phyloP scores from a whole-genome alignment of 1,140 invertebrate species.

The Lasioglossum baleicum region DNA sequence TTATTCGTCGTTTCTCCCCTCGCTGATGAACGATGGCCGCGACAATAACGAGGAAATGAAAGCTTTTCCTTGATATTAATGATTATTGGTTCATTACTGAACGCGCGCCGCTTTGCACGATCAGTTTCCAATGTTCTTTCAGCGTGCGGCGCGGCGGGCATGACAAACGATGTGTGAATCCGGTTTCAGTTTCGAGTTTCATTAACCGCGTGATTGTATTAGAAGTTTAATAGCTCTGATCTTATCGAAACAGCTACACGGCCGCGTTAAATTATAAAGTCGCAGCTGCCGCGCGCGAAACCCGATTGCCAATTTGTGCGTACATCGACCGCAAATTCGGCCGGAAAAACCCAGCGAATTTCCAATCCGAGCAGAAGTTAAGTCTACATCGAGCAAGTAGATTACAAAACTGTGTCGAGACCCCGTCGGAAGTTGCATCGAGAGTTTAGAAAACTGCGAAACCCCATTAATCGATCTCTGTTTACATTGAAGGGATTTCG shows the following conservation, averaged over 20 bases:
- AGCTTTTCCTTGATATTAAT: neutral
- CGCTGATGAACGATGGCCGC: neutral
- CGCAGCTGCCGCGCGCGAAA: neutral
- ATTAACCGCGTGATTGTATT: neutral
- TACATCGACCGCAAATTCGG: too few relatives aligned
- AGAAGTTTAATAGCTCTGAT: neutral
- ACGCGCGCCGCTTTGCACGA: too few relatives aligned
- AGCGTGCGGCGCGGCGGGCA: neutral
- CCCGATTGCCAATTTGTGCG: too few relatives aligned
- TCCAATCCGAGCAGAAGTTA: too few relatives aligned
- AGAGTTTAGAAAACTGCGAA: neutral
- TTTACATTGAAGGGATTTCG: neutral
- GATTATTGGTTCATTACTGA: neutral
- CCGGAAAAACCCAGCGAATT: too few relatives aligned
- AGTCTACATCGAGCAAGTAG: too few relatives aligned
- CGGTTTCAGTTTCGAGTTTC: neutral
- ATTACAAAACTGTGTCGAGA: conserved; percentile 7
- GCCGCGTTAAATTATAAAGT: neutral
- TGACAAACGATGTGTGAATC: neutral
- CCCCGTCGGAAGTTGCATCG: neutral
- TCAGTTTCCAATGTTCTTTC: too few relatives aligned
- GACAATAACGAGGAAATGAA: neutral
- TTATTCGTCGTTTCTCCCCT: too few relatives aligned
- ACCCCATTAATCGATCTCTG: conserved; percentile 2
- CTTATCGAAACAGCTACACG: neutral